Evolutionary conservation across 2,888 invertebrate genomes (phyloP), one percentile per base, ranked within the genome.

Genomic region (Pocota personata): DNA sequence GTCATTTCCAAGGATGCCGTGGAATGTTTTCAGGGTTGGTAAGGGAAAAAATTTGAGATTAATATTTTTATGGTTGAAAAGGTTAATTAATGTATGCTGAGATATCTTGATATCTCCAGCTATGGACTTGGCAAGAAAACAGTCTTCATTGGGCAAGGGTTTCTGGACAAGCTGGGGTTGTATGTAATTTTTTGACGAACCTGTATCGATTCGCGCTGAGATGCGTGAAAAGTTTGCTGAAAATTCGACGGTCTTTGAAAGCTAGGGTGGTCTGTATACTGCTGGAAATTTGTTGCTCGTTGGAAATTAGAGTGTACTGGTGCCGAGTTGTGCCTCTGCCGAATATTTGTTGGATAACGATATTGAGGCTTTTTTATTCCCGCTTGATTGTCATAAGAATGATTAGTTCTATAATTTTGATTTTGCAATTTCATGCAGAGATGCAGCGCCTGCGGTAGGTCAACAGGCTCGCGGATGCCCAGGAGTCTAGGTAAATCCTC

Each of bases 401-500:
- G 19, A n/a, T n/a, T 40, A 19, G 43, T 50, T 48, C 78, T 73
- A 40, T 52, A 79, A 35, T 57, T 55, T 12, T 66, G 27, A 30
- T 86, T 87, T 48, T 83, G 62, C 24, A 87, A 48, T 32, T 87
- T 88, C 19, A 83, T 14, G 32, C 76, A 82, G 7, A 79, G 12
- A 10, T 87, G 80, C 21, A 86, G 27, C 5, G 79, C 79, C 27
- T 82, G 73, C 2, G 79, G 80, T 48, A 87, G 55, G 43, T 75
- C 86, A n/a, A 30, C 71, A 52, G 87, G 87, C 50, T 84, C 82
- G 16, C 67, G 57, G 27, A 88, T 86, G 32, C 82, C 73, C 24
- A 87, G 10, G 10, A 32, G 8, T 32, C 32, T 32, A 1, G 32
- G 10, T 32, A 32, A 32, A 10, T 32, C 32, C 10, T 8, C 8